A percentile compares a stretch with the other conserved stretches of the same genome.
Evolutionary conservation across 2,888 invertebrate species (phyloP).

Genomic region (Strigamia crassipes): DNA sequence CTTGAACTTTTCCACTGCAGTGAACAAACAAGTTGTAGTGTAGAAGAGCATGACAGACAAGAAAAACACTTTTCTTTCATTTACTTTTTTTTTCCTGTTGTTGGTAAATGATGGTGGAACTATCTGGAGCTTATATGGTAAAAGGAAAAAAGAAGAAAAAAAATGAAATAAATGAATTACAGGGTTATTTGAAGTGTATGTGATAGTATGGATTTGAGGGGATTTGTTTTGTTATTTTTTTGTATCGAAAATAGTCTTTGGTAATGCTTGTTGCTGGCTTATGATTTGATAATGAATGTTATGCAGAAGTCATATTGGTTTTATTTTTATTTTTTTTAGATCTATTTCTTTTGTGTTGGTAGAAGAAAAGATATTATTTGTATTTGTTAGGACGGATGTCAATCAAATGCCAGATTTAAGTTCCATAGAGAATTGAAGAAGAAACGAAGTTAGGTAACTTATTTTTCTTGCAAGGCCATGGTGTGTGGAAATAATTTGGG

Average conservation of each 20-base stretch:
- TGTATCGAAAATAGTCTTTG: not conserved
- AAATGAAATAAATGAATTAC: constrained; percentile 33
- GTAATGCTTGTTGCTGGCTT: not conserved
- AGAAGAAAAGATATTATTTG: too few species aligned
- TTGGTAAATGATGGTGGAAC: constrained; percentile 22
- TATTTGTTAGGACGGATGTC: not conserved
- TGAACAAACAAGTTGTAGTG: constrained; percentile 40
- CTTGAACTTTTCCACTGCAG: constrained; percentile 40
- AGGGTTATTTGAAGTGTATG: not conserved
- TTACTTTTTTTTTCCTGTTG: constrained; percentile 7
- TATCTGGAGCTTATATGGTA: not conserved
- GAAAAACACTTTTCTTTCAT: constrained; percentile 37
- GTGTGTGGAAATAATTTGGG: too few species aligned
- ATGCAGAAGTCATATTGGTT: not conserved
- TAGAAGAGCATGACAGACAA: constrained; percentile 40
- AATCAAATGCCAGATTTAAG: not conserved
- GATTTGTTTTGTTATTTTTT: not conserved
- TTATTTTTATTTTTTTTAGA: not conserved
- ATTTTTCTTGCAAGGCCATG: too few species aligned
- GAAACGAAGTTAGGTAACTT: not conserved
- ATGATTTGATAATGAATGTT: not conserved
- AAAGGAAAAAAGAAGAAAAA: not conserved
- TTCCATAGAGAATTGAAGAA: not conserved
- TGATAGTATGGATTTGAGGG: not conserved
- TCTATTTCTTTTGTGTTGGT: too few species aligned